Evolutionary conservation across 1,140 invertebrate genomes (phyloP).

Genomic region (Neelides sp.): DNA sequence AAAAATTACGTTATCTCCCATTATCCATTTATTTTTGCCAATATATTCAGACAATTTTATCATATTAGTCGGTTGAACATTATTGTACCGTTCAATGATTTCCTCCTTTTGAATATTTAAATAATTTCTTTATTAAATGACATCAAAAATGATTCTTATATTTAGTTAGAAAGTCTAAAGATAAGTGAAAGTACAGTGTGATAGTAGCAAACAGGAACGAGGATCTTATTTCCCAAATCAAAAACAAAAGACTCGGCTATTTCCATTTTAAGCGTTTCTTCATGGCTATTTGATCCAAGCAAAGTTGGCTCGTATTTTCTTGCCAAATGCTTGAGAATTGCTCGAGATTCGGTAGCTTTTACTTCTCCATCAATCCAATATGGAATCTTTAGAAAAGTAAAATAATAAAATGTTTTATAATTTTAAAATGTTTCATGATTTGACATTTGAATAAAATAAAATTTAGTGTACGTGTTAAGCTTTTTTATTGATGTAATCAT

Average conservation of each 20-base stretch:
- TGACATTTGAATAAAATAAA: too few species aligned
- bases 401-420: too few species aligned
- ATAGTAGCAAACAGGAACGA: slow-evolving; percentile 36
- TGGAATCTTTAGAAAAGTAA: slow-evolving; percentile 39
- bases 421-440: too few species aligned
- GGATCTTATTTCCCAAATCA: slow-evolving; percentile 39
- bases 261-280: slow-evolving; percentile 37
- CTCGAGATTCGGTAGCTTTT: slow-evolving; percentile 41
- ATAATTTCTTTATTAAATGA: too few species aligned
- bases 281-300: slow-evolving; percentile 36
- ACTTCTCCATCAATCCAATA: slow-evolving; percentile 43
- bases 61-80: slow-evolving; percentile 33
- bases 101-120: slow-evolving; percentile 33
- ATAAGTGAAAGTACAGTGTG: slow-evolving; percentile 9
- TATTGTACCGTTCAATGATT: slow-evolving; percentile 34
- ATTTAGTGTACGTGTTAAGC: not conserved
- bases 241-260: slow-evolving; percentile 39
- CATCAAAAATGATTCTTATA: too few species aligned
- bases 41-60: slow-evolving; percentile 37
- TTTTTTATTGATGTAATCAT: slow-evolving; percentile 13
- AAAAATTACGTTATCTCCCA: slow-evolving; percentile 39
- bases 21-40: slow-evolving; percentile 37
- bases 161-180: too few species aligned
- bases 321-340: slow-evolving; percentile 42
- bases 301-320: slow-evolving; percentile 36